Evolutionary conservation across 2,113 vertebrate genomes (phyloP).

Genomic region (Malurus elegans): DNA sequence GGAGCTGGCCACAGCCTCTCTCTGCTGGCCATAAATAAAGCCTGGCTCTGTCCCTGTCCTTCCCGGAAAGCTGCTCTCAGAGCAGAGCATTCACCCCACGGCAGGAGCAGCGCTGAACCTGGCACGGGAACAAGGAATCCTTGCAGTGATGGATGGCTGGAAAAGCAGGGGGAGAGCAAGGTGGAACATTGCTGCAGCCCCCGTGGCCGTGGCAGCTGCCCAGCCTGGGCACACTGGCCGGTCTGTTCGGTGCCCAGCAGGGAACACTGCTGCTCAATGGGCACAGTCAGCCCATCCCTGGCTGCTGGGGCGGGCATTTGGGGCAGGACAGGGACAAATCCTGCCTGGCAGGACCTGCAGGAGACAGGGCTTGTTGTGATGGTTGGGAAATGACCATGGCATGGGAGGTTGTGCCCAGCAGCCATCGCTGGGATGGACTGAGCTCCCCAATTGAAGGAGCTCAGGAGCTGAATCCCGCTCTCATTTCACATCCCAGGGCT

Average conservation of each 20-base stretch:
- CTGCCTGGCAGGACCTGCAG: not conserved
- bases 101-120: not conserved
- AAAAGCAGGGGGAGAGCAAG: not conserved
- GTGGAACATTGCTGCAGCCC: not conserved
- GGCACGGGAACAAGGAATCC: not conserved
- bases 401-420: not conserved
- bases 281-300: not conserved
- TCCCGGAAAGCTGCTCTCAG: not conserved
- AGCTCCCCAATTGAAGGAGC: not conserved
- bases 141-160: not conserved
- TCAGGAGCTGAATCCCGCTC: not conserved
- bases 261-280: not conserved
- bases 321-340: not conserved
- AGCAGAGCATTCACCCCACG: not conserved
- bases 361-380: not conserved
- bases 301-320: accelerated
- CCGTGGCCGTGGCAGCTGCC: not conserved
- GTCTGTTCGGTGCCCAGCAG: not conserved
- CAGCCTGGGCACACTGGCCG: not conserved
- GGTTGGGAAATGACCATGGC: not conserved
- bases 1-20: not conserved
- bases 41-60: not conserved
- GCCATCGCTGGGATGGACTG: not conserved
- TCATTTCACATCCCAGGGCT: not conserved
- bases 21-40: not conserved